Evolutionary conservation across 2,888 invertebrate genomes (phyloP).

Genomic region (Trimorus sp.): DNA sequence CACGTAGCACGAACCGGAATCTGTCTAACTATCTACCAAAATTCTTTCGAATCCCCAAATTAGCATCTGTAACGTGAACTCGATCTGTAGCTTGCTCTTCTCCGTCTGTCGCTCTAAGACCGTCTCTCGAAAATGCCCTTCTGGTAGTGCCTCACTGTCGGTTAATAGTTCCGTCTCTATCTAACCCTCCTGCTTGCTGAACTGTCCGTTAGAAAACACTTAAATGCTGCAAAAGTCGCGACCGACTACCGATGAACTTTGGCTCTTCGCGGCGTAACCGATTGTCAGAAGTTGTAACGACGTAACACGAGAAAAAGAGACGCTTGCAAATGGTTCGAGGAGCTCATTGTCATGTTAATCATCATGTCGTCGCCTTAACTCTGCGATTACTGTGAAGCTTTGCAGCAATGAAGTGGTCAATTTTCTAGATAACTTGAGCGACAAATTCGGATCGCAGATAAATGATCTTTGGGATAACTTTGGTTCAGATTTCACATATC

Average conservation of each 20-base stretch:
- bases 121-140: not conserved
- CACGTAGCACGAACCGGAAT: constrained; percentile 6
- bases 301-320: constrained; percentile 18
- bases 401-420: constrained; percentile 69
- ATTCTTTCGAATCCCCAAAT: not conserved
- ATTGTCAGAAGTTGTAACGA: constrained; percentile 18
- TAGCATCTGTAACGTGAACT: too few relatives aligned
- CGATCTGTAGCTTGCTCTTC: not conserved
- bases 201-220: constrained; percentile 44
- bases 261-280: not conserved
- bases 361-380: constrained; percentile 20
- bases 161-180: too few relatives aligned
- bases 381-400: constrained; percentile 40
- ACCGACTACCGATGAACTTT: not conserved
- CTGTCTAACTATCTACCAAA: not conserved
- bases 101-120: constrained; percentile 14
- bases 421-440: constrained; percentile 87
- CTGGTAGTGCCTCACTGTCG: not conserved
- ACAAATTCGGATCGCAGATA: constrained; percentile 87
- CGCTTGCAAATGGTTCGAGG: constrained; percentile 25
- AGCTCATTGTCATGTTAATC: constrained; percentile 34
- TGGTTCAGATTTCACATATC: constrained; percentile 87
- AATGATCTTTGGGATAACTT: constrained; percentile 88
- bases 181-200: constrained; percentile 6
- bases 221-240: constrained; percentile 56